A percentile compares a stretch with the other conserved stretches of the same genome.
Evolutionary conservation across 2,113 vertebrate species (phyloP).

Genomic region (Chamaea fasciata): DNA sequence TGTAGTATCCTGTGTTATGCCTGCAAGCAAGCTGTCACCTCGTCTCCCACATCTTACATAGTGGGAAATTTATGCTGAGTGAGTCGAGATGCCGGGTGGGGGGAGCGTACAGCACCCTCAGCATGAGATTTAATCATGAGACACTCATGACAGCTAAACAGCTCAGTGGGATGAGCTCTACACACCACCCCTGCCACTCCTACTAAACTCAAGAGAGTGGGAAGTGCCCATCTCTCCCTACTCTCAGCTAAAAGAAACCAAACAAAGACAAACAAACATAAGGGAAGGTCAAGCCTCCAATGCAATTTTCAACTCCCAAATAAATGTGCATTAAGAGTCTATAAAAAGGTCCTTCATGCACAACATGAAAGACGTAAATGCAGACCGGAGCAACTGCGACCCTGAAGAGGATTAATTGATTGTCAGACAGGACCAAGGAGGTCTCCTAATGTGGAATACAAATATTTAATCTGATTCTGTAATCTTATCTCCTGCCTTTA

Average conservation of each 20-base stretch:
- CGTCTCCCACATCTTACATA: neutral
- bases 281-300: neutral
- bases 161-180: neutral
- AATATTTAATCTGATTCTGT: conserved; percentile 55
- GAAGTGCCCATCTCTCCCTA: neutral
- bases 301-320: neutral
- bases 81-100: neutral
- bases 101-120: neutral
- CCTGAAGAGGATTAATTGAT: conserved; percentile 21
- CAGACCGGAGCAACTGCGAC: neutral
- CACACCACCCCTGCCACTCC: neutral
- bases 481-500: conserved; percentile 43
- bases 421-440: neutral
- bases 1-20: neutral
- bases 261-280: neutral
- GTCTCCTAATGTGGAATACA: conserved; percentile 23
- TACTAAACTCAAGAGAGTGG: neutral
- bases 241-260: neutral
- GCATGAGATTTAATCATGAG: neutral
- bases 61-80: neutral
- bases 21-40: conserved; percentile 2
- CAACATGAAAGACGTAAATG: neutral
- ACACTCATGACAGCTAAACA: neutral
- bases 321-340: neutral
- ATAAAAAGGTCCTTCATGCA: neutral